Conservation (phyloP, 2,888 invertebrate species). For the Ectemnius continuus region DNA sequence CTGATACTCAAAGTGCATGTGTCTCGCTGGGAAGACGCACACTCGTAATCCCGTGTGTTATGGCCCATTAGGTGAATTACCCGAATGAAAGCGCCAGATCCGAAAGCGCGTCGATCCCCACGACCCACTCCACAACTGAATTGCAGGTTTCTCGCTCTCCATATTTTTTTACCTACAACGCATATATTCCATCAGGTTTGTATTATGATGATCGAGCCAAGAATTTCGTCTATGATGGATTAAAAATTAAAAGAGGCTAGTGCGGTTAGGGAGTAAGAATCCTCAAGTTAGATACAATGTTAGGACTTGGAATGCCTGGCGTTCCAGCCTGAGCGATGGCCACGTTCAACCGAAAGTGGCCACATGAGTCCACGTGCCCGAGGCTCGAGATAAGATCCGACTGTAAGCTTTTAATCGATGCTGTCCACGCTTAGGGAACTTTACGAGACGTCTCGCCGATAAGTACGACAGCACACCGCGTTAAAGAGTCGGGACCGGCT, state of each 20-base stretch:
- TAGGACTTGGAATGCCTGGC: slow-evolving; percentile 16
- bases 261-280: background rate
- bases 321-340: slow-evolving; percentile 22
- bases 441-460: slow-evolving; percentile 50
- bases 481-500: slow-evolving; percentile 7
- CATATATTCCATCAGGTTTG: too few species aligned
- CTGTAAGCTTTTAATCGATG: slow-evolving; percentile 49
- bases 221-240: background rate
- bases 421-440: slow-evolving; percentile 43
- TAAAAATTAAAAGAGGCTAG: background rate
- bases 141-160: background rate
- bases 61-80: slow-evolving; percentile 1
- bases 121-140: background rate
- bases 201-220: background rate
- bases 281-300: background rate
- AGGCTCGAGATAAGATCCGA: slow-evolving; percentile 46
- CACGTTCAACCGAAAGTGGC: slow-evolving; percentile 10
- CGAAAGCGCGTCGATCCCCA: background rate
- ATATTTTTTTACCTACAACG: background rate
- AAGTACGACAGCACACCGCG: slow-evolving; percentile 20
- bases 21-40: background rate
- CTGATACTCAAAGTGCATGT: background rate
- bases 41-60: background rate
- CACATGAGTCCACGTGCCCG: slow-evolving; percentile 19
- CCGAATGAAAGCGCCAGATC: background rate